phyloP scores from a whole-genome alignment of 1,140 invertebrate species.

The Onthophagus taurus region DNA sequence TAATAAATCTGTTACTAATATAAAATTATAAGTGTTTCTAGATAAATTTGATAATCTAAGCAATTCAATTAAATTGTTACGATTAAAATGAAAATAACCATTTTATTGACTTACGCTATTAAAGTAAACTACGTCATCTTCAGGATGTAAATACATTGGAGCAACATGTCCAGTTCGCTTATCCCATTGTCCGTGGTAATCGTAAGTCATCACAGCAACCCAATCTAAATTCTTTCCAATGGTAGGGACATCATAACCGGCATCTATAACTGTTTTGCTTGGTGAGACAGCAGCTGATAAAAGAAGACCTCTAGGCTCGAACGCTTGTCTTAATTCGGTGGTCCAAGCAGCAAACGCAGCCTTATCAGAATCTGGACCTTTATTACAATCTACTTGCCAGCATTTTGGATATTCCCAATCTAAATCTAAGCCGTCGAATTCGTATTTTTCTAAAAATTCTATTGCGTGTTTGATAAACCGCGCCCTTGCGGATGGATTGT shows the following conservation, averaged over 20 bases:
- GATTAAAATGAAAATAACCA: not conserved
- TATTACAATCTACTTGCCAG: constrained; percentile 77
- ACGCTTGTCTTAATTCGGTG: constrained; percentile 61
- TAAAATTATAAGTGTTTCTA: too few relatives aligned
- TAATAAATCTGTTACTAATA: too few relatives aligned
- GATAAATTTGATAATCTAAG: too few relatives aligned
- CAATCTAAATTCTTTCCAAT: constrained; percentile 71
- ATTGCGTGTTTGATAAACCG: constrained; percentile 66
- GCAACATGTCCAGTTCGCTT: constrained; percentile 76
- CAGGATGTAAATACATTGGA: constrained; percentile 68
- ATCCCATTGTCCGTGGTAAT: constrained; percentile 79
- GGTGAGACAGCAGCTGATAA: constrained; percentile 79
- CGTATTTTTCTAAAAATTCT: constrained; percentile 68
- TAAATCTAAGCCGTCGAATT: constrained; percentile 79
- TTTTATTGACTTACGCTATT: constrained; percentile 46
- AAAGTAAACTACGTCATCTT: constrained; percentile 63
- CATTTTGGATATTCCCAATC: constrained; percentile 91
- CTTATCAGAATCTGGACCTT: constrained; percentile 75
- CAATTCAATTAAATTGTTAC: not conserved
- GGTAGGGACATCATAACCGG: constrained; percentile 68
- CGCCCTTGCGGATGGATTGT: constrained; percentile 56
- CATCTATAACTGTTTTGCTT: constrained; percentile 78
- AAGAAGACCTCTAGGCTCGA: constrained; percentile 62
- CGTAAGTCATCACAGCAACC: constrained; percentile 77
- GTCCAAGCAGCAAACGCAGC: constrained; percentile 63